These are phyloP conservation scores for Amia ocellicauda DNA, from an alignment of 2,113 vertebrate genomes.

Conservation along the genomic window DNA sequence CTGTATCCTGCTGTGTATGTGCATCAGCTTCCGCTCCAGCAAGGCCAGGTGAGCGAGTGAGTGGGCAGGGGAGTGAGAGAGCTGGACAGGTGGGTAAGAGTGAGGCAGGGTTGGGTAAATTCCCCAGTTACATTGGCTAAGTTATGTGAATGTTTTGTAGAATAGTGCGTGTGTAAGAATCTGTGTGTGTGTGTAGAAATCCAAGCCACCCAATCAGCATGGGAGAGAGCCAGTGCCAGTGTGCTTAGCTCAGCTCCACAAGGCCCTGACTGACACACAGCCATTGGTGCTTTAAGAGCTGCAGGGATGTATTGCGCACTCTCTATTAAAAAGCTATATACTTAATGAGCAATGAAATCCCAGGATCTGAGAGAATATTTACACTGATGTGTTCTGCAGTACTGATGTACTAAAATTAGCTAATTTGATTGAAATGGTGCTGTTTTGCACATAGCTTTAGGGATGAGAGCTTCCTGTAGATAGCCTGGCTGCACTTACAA, in stretches of 20 bases:
- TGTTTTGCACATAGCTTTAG: slow-evolving; percentile 12
- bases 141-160: no score
- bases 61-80: no score
- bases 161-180: no score
- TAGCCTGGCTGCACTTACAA: not conserved
- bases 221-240: no score
- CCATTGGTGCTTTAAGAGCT: not conserved
- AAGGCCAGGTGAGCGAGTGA: slow-evolving; percentile 82
- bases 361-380: slow-evolving; percentile 5
- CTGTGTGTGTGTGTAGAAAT: no score
- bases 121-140: no score
- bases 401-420: slow-evolving; percentile 14
- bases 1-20: slow-evolving; percentile 93
- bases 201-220: no score
- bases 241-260: no score
- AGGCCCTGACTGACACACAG: not conserved
- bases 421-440: not conserved
- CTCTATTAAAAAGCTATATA: slow-evolving; percentile 24
- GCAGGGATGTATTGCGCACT: slow-evolving; percentile 23
- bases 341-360: slow-evolving; percentile 25
- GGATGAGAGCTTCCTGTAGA: not conserved
- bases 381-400: slow-evolving; percentile 16
- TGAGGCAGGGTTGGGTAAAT: no score
- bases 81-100: no score
- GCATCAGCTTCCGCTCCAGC: slow-evolving; percentile 82